These are phyloP conservation scores for Pheosia tremula DNA, from an alignment of 2,888 invertebrate species.

Conservation along the genomic window DNA sequence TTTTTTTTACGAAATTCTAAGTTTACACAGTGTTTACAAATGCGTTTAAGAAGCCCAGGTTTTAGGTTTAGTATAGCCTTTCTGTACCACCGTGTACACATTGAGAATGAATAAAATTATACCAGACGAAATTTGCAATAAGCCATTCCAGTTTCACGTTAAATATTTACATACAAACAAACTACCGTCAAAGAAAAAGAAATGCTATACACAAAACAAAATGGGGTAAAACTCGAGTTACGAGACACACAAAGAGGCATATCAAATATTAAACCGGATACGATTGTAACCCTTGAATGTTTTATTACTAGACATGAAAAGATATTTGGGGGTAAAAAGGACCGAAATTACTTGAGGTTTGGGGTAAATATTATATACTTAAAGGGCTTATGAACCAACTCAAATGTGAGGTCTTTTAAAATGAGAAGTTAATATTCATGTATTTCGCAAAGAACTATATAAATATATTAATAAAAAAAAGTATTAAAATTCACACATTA, in stretches of 20 bases:
- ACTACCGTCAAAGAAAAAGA: neutral
- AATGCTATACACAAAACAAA: neutral
- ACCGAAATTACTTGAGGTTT: conserved; percentile 26
- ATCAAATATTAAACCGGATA: conserved; percentile 12
- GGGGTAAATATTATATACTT: conserved; percentile 14
- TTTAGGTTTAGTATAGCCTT: too few species aligned
- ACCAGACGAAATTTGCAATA: too few species aligned
- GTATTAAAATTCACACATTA: too few species aligned
- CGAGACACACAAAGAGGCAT: conserved; percentile 5
- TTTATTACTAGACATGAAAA: conserved; percentile 3
- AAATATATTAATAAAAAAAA: too few species aligned
- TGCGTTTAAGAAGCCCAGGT: too few species aligned
- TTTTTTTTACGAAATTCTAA: too few species aligned
- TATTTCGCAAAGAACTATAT: too few species aligned
- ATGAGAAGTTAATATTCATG: too few species aligned
- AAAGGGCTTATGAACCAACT: neutral
- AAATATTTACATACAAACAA: neutral
- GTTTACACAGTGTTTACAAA: too few species aligned
- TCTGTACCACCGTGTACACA: too few species aligned
- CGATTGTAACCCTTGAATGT: conserved; percentile 2
- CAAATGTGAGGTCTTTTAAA: neutral
- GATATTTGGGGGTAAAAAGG: conserved; percentile 2
- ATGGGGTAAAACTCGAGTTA: neutral
- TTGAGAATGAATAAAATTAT: too few species aligned
- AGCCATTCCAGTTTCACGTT: neutral